A percentile compares a stretch with the other conserved stretches of the same genome.
phyloP scores from a whole-genome alignment of 2,113 vertebrate genomes.

The Hydrochoerus hydrochaeris region DNA sequence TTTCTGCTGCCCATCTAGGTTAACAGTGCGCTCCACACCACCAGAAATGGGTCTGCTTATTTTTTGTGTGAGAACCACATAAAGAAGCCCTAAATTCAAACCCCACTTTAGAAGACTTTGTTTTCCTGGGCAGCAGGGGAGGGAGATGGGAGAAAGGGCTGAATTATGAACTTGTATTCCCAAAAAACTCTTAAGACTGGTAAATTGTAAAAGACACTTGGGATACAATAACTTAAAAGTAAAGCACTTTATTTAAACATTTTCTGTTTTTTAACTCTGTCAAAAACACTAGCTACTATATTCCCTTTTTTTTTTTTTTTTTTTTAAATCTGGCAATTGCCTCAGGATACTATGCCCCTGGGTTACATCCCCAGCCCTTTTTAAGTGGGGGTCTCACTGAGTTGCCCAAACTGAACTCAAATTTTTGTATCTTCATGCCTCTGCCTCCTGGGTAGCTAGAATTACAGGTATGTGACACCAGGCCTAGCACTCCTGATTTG shows the following conservation, averaged over 20 bases:
- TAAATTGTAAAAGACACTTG: constrained; percentile 24
- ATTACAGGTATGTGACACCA: not conserved
- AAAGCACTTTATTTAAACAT: constrained; percentile 23
- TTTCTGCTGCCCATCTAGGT: not conserved
- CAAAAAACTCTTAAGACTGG: not conserved
- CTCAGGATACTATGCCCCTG: not conserved
- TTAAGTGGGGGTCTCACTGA: not conserved
- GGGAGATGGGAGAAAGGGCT: not conserved
- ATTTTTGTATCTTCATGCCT: not conserved
- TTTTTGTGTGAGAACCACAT: not conserved
- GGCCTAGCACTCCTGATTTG: not conserved
- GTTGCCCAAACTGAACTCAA: not conserved
- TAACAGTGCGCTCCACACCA: not conserved
- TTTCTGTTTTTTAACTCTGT: not conserved
- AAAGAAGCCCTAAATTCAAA: not conserved
- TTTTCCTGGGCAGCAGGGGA: not conserved
- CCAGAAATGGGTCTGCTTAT: not conserved
- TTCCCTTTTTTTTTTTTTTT: not conserved
- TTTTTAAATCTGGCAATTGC: not conserved
- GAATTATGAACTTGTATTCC: constrained; percentile 41
- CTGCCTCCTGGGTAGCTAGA: not conserved
- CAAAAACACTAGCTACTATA: not conserved
- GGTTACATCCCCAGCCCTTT: not conserved
- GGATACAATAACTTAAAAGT: not conserved
- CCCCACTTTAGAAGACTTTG: not conserved